Evolutionary conservation across 2,888 invertebrate species (phyloP).

Genomic region (Corbicula japonica): DNA sequence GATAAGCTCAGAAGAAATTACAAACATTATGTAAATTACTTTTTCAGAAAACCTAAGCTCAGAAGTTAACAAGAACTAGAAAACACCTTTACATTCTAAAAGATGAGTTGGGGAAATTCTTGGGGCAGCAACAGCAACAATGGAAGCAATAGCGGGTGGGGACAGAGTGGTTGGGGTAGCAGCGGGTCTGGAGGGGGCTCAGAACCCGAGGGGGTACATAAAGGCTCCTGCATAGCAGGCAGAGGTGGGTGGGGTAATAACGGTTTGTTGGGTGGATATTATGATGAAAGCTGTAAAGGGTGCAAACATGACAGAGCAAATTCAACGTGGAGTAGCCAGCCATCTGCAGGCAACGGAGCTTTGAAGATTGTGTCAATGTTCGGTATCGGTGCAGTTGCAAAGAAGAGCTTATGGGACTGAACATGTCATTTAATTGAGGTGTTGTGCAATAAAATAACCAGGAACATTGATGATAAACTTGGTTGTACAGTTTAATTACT

Average conservation of each 20-base stretch:
- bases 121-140: slow-evolving; percentile 23
- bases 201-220: slow-evolving; percentile 21
- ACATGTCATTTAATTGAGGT: too few relatives aligned
- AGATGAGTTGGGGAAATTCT: slow-evolving; percentile 47
- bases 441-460: too few relatives aligned
- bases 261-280: slow-evolving; percentile 18
- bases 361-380: background rate
- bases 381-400: background rate
- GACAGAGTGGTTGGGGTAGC: slow-evolving; percentile 1
- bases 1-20: too few relatives aligned
- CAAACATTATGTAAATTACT: too few relatives aligned
- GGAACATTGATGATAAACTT: too few relatives aligned
- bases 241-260: slow-evolving; percentile 35
- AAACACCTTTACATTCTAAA: too few relatives aligned
- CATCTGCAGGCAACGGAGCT: background rate
- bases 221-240: slow-evolving; percentile 19
- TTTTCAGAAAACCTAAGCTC: too few relatives aligned
- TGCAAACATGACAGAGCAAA: slow-evolving; percentile 21
- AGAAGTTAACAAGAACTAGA: too few relatives aligned
- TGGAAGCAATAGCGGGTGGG: slow-evolving; percentile 6
- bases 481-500: too few relatives aligned
- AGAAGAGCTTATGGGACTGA: slow-evolving; percentile 17
- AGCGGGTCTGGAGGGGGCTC: slow-evolving; percentile 5
- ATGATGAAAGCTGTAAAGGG: slow-evolving; percentile 25
- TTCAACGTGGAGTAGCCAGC: background rate